Conservation (phyloP, 1,140 invertebrate species). For the Papilio aristodemus region DNA sequence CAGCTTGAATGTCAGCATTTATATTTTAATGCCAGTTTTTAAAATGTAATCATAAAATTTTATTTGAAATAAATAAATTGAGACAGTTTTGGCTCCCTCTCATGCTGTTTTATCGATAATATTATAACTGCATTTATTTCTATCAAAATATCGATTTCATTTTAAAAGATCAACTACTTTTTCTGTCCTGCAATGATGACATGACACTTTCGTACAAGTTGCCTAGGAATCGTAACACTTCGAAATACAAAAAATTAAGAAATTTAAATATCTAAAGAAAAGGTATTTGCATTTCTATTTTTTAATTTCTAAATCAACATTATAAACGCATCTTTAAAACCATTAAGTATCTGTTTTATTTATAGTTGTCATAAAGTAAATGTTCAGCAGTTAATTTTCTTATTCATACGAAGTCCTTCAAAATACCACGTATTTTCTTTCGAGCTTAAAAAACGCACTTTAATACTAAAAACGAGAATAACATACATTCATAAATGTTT, state of each 20-base stretch:
- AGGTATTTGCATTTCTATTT: neutral
- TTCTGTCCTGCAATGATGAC: no score
- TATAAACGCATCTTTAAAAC: no score
- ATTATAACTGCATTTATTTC: no score
- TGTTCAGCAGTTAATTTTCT: neutral
- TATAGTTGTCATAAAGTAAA: neutral
- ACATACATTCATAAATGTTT: conserved; percentile 10
- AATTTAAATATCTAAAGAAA: no score
- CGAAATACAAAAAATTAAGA: no score
- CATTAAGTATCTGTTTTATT: no score
- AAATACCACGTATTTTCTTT: neutral
- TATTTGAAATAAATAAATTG: neutral
- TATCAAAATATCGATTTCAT: no score
- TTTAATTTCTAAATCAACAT: no score
- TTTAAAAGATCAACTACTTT: no score
- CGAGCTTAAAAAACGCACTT: neutral
- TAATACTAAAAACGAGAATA: conserved; percentile 7
- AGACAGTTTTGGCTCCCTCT: neutral
- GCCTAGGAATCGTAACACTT: no score
- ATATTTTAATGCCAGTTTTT: neutral
- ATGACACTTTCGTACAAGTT: no score
- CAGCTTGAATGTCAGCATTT: neutral
- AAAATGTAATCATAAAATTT: neutral
- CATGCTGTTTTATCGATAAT: neutral
- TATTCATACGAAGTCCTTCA: neutral